Conservation (phyloP, 2,888 invertebrate genomes). For the Oscheius myriophilus region DNA sequence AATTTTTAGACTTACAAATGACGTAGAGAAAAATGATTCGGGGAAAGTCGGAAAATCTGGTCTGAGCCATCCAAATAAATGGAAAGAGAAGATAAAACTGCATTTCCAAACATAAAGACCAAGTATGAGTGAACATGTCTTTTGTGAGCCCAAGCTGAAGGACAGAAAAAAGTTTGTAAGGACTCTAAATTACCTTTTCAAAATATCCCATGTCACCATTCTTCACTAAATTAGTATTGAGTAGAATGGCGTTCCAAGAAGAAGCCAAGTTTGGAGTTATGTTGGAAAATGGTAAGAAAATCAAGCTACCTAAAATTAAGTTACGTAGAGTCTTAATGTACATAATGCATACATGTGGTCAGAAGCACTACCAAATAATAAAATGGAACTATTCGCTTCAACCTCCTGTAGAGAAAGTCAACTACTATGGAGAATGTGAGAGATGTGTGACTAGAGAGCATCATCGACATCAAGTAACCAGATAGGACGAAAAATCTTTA, state of each 20-base stretch:
- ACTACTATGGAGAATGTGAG: background rate
- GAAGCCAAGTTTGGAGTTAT: background rate
- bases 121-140: constrained; percentile 21
- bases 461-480: constrained; percentile 22
- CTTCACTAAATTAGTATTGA: background rate
- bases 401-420: constrained; percentile 15
- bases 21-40: background rate
- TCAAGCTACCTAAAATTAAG: background rate
- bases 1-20: background rate
- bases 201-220: background rate
- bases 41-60: background rate
- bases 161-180: too few species aligned
- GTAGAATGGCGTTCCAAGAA: background rate
- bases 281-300: background rate
- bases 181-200: background rate
- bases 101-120: constrained; percentile 21
- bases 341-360: background rate
- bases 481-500: constrained; percentile 2
- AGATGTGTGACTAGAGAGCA: background rate
- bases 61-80: background rate
- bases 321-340: background rate
- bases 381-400: constrained; percentile 15
- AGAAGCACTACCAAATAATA: background rate
- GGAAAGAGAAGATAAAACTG: constrained; percentile 21
- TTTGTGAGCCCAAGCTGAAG: constrained; percentile 1